These are phyloP conservation scores for Pseudopodoces humilis DNA, from an alignment of 2,113 vertebrate genomes.

Conservation along the genomic window DNA sequence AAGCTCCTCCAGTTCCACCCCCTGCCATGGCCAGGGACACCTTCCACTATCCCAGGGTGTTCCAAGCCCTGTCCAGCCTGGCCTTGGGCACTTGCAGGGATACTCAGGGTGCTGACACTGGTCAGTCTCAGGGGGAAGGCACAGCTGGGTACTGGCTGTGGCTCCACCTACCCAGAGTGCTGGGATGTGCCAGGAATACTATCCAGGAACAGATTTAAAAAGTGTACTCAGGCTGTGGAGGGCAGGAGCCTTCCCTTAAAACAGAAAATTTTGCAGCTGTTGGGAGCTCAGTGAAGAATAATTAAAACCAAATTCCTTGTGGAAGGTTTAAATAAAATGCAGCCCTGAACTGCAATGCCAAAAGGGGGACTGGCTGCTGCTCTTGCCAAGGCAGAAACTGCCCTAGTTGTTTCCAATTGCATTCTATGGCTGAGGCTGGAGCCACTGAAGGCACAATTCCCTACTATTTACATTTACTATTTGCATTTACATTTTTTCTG, in stretches of 20 bases:
- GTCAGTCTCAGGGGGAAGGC: constrained; percentile 3
- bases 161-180: background rate
- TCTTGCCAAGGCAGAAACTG: constrained; percentile 35
- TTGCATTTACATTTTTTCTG: background rate
- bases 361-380: background rate
- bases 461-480: background rate
- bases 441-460: background rate
- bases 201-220: constrained; percentile 27
- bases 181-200: background rate
- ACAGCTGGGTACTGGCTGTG: background rate
- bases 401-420: constrained; percentile 46
- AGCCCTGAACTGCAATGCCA: constrained; percentile 41
- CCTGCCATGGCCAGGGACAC: background rate
- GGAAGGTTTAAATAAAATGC: constrained; percentile 54
- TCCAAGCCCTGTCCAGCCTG: background rate
- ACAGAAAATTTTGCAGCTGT: constrained; percentile 50
- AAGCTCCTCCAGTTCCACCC: background rate
- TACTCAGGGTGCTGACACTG: background rate
- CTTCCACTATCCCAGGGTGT: background rate
- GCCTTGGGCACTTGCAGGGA: background rate
- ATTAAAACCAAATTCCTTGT: constrained; percentile 59
- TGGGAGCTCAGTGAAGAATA: constrained; percentile 26
- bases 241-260: constrained; percentile 37
- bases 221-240: background rate
- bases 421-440: background rate